Base-by-base conservation (phyloP, 2,888 invertebrate genomes). In the Apantesis nais region DNA sequence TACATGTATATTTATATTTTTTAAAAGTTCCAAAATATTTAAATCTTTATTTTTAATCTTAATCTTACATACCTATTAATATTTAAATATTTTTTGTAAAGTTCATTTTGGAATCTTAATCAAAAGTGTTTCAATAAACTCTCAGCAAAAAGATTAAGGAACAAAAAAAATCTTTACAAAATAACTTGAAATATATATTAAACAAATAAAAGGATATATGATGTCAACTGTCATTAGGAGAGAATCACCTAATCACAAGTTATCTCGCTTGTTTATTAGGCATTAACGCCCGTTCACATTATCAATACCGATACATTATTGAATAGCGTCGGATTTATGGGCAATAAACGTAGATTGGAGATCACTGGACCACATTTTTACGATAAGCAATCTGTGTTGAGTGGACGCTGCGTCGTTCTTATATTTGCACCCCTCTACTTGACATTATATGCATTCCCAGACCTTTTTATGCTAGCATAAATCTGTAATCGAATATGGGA, bases 331-430 rank as follows among this genome's bases (percentile, higher is more conserved):
- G 73, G 85, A 89, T 89, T 93, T 92, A 94, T 90, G 81, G 88
- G 82, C 90, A 77, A 90, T 94, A 93, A 94, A 94, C 87, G 64
- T 86, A 89, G 93, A 94, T 94, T 94, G 92, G 91, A 92, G 94
- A 94, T 93, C 93, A 89, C 87, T 87, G 90, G 92, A 91, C 90
- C 90, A 88, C 88, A 85, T 78, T 90, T 94, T 94, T 94, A 94
- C 89, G 94, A 93, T 90, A 89, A 89, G 92, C 92, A 94, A 94
- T 94, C 92, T 92, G 83, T 86, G 84, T 83, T 79, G 86, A 89
- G 88, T 88, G 87, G 84, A 82, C 83, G 83, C 29, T 31, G 37
- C 81, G 83, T 25, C 34, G 60, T 84, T 82, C 82, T 84, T 83
- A 86, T 89, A 89, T 91, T 89, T 86, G 89, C 84, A 81, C 84